A percentile compares a stretch with the other conserved stretches of the same genome.
These are phyloP conservation scores for Ganaspis sp. DNA, from an alignment of 1,140 invertebrate genomes.

Conservation along the genomic window DNA sequence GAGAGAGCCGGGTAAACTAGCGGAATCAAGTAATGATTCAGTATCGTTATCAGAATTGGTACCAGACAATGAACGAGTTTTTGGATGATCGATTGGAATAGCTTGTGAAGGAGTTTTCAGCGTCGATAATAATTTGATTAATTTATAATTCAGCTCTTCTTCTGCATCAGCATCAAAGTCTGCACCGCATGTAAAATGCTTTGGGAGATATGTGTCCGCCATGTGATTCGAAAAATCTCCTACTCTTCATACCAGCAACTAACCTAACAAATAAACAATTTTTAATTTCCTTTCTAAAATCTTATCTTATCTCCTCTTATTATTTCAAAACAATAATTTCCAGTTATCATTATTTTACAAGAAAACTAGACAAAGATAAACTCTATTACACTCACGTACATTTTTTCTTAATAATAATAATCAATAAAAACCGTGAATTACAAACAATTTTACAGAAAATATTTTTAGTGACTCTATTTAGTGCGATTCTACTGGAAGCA, in stretches of 20 bases:
- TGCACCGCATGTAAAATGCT: conserved; percentile 48
- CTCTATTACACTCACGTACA: too few relatives aligned
- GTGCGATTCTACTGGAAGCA: too few relatives aligned
- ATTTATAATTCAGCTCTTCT: conserved; percentile 65
- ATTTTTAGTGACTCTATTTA: too few relatives aligned
- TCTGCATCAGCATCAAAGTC: conserved; percentile 62
- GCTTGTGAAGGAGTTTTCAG: conserved; percentile 51
- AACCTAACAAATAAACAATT: conserved; percentile 36
- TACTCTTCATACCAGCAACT: conserved; percentile 48
- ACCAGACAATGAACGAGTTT: conserved; percentile 53
- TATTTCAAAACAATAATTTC: too few relatives aligned
- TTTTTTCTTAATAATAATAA: too few relatives aligned
- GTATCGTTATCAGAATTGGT: conserved; percentile 58
- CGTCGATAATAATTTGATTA: conserved; percentile 61
- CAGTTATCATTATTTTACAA: too few relatives aligned
- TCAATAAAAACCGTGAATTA: too few relatives aligned
- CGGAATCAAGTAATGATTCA: conserved; percentile 52
- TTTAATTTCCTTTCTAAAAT: not conserved
- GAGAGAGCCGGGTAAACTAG: conserved; percentile 37
- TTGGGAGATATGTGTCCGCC: conserved; percentile 52
- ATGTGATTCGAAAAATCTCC: conserved; percentile 46
- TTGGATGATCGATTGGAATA: conserved; percentile 46
- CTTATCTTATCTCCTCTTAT: not conserved
- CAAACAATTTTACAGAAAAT: too few relatives aligned
- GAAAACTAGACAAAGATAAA: too few relatives aligned